Evolutionary conservation across 2,113 vertebrate genomes (phyloP), one percentile per base, ranked within the genome.

Genomic region (Aptenodytes patagonicus): DNA sequence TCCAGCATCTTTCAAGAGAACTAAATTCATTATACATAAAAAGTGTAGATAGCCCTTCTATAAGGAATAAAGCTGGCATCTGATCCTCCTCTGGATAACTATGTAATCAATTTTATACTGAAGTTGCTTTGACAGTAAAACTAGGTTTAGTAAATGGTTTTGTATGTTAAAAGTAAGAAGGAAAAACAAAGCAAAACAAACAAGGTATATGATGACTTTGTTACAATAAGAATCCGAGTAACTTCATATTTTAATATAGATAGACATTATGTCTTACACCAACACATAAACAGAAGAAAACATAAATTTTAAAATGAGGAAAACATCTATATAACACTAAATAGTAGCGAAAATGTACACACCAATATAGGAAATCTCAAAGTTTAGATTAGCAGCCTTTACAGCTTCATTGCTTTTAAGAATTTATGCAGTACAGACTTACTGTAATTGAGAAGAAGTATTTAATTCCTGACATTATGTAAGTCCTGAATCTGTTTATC

Each of bases 1-100:
- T 97, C 95, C 73, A 95, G 90, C 88, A 95, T 83, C 87, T 93
- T 92, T 97, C 96, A 95, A 93, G 90, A 95, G 93, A 95, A 88
- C 64, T 83, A 97, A 88, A 96, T 96, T 95, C 84, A 70, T 85
- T 95, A 70, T 73, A 90, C 51, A 91, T 29, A 64, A 82, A 78
- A 93, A 89, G 85, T 69, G 47, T 55, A 95, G 76, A 80, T 91
- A 80, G 49, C 29, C 54, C 25, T 93, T 90, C 65, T 73, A 66
- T 90, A 95, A 83, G 47, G 68, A 96, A 87, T 46, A 66, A 94
- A 96, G 58, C 38, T 75, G 71, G 71, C 71, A 83, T 80, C 47
- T 91, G 87, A 88, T 81, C 70, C 73, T 72, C 54, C 38, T 91
- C 47, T 70, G 47, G 69, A 62, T 80, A 87, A 82, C 61, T 84